Conservation (phyloP, 2,888 invertebrate species). For the Galerucella nymphaeae region DNA sequence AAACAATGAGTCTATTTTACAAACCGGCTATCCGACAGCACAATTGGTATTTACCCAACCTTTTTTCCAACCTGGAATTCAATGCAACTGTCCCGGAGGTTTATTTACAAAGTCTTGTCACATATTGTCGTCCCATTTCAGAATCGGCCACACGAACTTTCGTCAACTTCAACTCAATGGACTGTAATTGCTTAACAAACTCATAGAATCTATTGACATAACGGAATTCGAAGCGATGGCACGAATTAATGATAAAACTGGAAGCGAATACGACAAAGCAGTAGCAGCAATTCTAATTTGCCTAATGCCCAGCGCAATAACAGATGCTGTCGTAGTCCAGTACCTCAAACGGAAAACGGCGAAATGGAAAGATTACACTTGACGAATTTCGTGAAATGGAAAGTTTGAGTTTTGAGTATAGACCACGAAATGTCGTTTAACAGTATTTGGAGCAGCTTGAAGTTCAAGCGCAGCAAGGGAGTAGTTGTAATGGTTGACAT, state of each 20-base stretch:
- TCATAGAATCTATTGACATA: constrained; percentile 42
- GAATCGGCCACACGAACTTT: constrained; percentile 37
- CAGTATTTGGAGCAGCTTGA: not conserved
- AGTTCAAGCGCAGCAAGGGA: too few species aligned
- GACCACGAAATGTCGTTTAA: not conserved
- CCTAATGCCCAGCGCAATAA: constrained; percentile 44
- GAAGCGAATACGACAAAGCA: constrained; percentile 40
- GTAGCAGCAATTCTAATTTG: constrained; percentile 38
- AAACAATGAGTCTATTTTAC: too few species aligned
- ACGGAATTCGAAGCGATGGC: constrained; percentile 42
- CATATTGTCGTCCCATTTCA: constrained; percentile 31
- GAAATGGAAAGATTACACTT: not conserved
- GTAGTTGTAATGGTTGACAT: too few species aligned
- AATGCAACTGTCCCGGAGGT: constrained; percentile 1
- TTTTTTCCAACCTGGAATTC: not conserved
- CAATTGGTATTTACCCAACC: not conserved
- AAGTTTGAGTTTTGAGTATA: not conserved
- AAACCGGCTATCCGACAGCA: not conserved
- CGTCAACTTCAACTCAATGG: constrained; percentile 43
- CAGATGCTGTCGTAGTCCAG: constrained; percentile 27
- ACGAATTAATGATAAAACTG: constrained; percentile 46
- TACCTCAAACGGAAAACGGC: not conserved
- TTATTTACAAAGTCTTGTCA: constrained; percentile 38
- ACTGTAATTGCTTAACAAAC: constrained; percentile 43
- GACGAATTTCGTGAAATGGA: not conserved